phyloP scores from a whole-genome alignment of 1,140 invertebrate genomes.

The Drosophila kurseongensis region DNA sequence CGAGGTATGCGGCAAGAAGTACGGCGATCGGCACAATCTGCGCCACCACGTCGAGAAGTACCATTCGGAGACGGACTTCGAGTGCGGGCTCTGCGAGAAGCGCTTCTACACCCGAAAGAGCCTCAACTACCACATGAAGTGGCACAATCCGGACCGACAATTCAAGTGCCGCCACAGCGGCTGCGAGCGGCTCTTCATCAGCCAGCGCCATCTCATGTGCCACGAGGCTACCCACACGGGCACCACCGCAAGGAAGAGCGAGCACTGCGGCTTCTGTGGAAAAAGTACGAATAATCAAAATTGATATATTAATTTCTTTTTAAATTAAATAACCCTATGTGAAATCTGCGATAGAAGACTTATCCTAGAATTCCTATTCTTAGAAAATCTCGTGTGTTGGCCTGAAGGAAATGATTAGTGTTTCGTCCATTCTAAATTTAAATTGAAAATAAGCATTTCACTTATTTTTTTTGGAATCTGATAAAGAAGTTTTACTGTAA shows the following conservation, averaged over 20 bases:
- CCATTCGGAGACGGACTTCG: conserved; percentile 80
- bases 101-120: conserved; percentile 78
- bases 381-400: too few relatives aligned
- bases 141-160: conserved; percentile 77
- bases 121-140: conserved; percentile 80
- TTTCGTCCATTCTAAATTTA: too few relatives aligned
- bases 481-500: too few relatives aligned
- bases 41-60: conserved; percentile 77
- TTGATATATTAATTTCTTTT: too few relatives aligned
- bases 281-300: conserved; percentile 48
- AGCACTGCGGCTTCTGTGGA: conserved; percentile 73
- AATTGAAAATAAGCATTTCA: too few relatives aligned
- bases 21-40: conserved; percentile 78
- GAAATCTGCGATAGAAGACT: too few relatives aligned
- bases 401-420: too few relatives aligned
- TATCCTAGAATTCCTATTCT: too few relatives aligned
- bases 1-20: conserved; percentile 76
- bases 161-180: conserved; percentile 66
- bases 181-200: conserved; percentile 78
- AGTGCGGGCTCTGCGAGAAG: conserved; percentile 72
- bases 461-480: too few relatives aligned
- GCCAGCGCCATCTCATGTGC: conserved; percentile 71
- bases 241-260: conserved; percentile 65
- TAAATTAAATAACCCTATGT: too few relatives aligned
- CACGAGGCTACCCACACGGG: conserved; percentile 75